Evolutionary conservation across 2,113 vertebrate genomes (phyloP).

Genomic region (Embiotoca jacksoni): DNA sequence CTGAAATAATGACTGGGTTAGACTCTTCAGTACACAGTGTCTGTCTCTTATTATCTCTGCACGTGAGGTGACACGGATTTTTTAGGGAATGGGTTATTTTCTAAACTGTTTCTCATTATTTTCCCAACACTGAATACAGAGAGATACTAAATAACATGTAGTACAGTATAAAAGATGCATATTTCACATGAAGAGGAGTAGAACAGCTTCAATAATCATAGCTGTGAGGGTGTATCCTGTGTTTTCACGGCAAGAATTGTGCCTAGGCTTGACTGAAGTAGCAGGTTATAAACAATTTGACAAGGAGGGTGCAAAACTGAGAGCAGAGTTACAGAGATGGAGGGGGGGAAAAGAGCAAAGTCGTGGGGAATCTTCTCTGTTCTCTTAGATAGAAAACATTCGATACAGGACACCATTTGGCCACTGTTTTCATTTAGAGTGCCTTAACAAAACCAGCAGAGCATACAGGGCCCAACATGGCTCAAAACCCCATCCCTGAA

Average conservation of each 20-base stretch:
- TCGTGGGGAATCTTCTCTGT: conserved; percentile 11
- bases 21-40: not conserved
- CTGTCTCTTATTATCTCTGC: conserved; percentile 25
- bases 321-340: conserved; percentile 8
- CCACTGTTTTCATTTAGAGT: conserved; percentile 32
- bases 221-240: conserved; percentile 20
- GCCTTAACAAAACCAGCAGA: conserved; percentile 21
- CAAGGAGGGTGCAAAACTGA: conserved; percentile 27
- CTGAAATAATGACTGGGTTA: conserved; percentile 47
- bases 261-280: conserved; percentile 11
- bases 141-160: not conserved
- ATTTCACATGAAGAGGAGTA: conserved; percentile 30
- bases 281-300: conserved; percentile 58
- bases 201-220: conserved; percentile 41
- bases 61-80: not conserved
- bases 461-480: not conserved
- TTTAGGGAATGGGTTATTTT: not conserved
- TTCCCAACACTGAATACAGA: not conserved
- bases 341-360: conserved; percentile 20
- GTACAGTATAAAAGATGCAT: conserved; percentile 9
- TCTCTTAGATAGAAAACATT: conserved; percentile 3
- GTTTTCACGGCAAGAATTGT: conserved; percentile 16
- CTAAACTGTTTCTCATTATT: not conserved
- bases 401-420: conserved; percentile 10
- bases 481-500: conserved; percentile 21